Base-by-base conservation (phyloP, 2,888 invertebrate genomes). In the Dinocampus coccinellae region DNA sequence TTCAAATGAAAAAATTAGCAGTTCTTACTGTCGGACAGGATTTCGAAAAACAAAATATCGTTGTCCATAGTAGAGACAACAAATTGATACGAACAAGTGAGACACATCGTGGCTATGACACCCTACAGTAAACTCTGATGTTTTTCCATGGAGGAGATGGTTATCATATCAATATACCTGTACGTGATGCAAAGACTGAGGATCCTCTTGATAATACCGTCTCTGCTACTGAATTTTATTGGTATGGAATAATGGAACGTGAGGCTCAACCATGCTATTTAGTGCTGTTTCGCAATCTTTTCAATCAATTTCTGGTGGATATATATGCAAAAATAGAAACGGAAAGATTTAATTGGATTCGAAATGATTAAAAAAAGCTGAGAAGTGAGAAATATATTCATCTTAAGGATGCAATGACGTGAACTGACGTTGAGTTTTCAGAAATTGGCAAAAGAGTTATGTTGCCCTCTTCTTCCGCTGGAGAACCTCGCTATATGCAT, bases 91-190 rank as follows among this genome's bases (percentile, higher is more conserved):
- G 34, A 34, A 61, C 13, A 13, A 61, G 61, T 34, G 61, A 61
- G n/a, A 61, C n/a, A 16, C 61, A 36, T 16, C 36, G 53, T 6
- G 53, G n/a, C 3, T 53, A 53, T 24, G 53, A 53, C 24, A 10
- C 3, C n/a, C n/a, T 53, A 3, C 34, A 36, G 10, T 36, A 36
- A 13, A 34, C 61, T 34, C 34, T 61, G 20, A 61, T 61, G 36
- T 61, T 61, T 22, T 61, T 4, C 34, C n/a, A 20, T n/a, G 61
- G 61, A 61, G 61, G 34, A 34, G 61, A 61, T 61, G 61, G 61
- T 34, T 61, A 61, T 36, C 20, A 22, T 29, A 61, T 61, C 11
- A 61, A 34, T 61, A 16, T 61, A 36, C 20, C 34, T 2, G n/a
- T 34, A 61, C 20, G 3, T 36, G 36, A 61, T 29, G 36, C 7